These are phyloP conservation scores for Heliconius hermathena DNA, from an alignment of 1,140 invertebrate genomes.

Conservation along the genomic window DNA sequence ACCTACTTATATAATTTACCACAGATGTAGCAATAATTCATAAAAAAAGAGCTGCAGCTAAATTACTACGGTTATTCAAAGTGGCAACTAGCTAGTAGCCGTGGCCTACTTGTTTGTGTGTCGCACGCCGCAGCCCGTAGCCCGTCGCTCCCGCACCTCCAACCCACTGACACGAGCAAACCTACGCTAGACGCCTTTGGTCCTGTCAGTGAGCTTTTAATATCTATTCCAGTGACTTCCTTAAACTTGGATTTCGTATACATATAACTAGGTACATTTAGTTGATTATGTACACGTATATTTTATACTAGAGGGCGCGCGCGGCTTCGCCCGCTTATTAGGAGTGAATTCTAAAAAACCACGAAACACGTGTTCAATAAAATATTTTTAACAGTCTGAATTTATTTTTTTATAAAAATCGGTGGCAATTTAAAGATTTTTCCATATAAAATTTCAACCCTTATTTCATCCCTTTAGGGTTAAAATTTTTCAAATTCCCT, in stretches of 20 bases:
- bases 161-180: conserved; percentile 40
- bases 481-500: too few species aligned
- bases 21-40: background rate
- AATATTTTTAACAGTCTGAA: too few species aligned
- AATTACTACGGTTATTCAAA: conserved; percentile 47
- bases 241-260: background rate
- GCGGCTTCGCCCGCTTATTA: too few species aligned
- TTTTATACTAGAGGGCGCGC: too few species aligned
- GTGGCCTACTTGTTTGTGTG: conserved; percentile 59
- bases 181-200: conserved; percentile 32
- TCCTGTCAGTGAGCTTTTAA: background rate
- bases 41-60: conserved; percentile 34
- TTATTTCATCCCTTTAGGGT: too few species aligned
- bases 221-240: background rate
- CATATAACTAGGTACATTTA: background rate
- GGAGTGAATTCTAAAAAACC: too few species aligned
- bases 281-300: too few species aligned
- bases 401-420: too few species aligned
- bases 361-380: too few species aligned
- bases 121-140: conserved; percentile 38
- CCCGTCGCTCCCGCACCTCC: conserved; percentile 36
- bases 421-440: too few species aligned
- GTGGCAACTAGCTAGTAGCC: conserved; percentile 49
- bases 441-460: too few species aligned
- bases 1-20: too few species aligned